Conservation (phyloP, 2,797 vertebrate species). For the Centroberyx gerrardi region DNA sequence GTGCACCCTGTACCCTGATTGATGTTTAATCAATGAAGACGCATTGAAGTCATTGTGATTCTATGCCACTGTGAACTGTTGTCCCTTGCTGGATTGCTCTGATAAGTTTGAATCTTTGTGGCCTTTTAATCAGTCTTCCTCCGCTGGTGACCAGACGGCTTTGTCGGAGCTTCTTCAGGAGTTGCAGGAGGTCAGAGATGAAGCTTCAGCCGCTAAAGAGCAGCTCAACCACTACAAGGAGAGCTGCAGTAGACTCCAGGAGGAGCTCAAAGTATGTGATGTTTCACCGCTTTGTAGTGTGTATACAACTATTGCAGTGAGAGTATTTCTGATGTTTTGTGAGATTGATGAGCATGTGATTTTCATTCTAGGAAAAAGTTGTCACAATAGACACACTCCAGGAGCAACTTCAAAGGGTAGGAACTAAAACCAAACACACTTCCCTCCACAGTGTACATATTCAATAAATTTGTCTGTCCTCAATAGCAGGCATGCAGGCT, state of each 20-base stretch:
- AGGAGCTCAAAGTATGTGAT: slow-evolving; percentile 80
- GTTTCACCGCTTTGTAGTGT: neutral
- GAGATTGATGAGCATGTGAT: neutral
- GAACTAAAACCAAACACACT: neutral
- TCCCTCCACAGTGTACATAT: neutral
- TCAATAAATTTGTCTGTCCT: neutral
- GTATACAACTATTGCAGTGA: neutral
- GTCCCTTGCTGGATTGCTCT: neutral
- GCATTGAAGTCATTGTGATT: neutral
- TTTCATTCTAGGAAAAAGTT: slow-evolving; percentile 74
- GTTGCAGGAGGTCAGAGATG: slow-evolving; percentile 80
- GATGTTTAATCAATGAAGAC: slow-evolving; percentile 17
- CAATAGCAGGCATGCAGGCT: neutral
- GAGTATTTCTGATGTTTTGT: slow-evolving; percentile 7
- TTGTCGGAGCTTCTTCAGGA: slow-evolving; percentile 69
- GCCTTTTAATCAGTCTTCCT: slow-evolving; percentile 47
- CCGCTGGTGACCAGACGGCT: slow-evolving; percentile 36
- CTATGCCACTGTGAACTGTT: neutral
- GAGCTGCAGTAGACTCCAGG: slow-evolving; percentile 85
- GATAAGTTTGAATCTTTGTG: slow-evolving; percentile 27
- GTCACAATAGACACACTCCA: slow-evolving; percentile 65
- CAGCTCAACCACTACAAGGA: slow-evolving; percentile 86
- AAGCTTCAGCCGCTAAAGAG: slow-evolving; percentile 86
- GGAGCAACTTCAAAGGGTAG: slow-evolving; percentile 73
- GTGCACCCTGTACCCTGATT: neutral